Percentiles rank a stretch among this genome's conserved stretches.
Evolutionary conservation across 2,797 vertebrate genomes (phyloP).

Genomic region (Sebastes taczanowskii): DNA sequence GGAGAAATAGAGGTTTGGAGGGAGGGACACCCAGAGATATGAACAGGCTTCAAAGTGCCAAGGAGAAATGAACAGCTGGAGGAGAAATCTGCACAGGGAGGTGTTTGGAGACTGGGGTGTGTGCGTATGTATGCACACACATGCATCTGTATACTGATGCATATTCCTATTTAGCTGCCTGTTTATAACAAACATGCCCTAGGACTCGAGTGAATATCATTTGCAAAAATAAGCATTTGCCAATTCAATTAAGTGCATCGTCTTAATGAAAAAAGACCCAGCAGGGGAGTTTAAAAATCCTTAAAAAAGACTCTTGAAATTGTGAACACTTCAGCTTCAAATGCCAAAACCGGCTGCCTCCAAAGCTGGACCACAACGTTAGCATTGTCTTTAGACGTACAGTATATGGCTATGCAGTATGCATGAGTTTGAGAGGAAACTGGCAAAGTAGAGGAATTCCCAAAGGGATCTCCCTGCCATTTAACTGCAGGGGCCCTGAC

Average conservation of each 20-base stretch:
- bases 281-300: slow-evolving; percentile 23
- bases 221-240: slow-evolving; percentile 73
- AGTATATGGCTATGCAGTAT: slow-evolving; percentile 31
- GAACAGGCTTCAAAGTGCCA: slow-evolving; percentile 78
- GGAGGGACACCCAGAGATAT: slow-evolving; percentile 69
- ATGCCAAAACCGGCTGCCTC: neutral
- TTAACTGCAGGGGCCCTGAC: slow-evolving; percentile 35
- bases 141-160: slow-evolving; percentile 56
- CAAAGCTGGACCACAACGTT: slow-evolving; percentile 25
- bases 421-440: slow-evolving; percentile 44
- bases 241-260: slow-evolving; percentile 69
- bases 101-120: neutral
- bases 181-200: slow-evolving; percentile 70
- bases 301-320: slow-evolving; percentile 6
- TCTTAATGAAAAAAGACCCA: slow-evolving; percentile 53
- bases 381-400: neutral
- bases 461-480: slow-evolving; percentile 20
- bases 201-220: slow-evolving; percentile 63
- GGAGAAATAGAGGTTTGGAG: slow-evolving; percentile 62
- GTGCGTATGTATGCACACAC: slow-evolving; percentile 21
- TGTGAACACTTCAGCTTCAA: neutral
- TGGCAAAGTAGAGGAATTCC: slow-evolving; percentile 31
- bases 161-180: slow-evolving; percentile 58
- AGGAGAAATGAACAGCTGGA: slow-evolving; percentile 79
- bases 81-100: slow-evolving; percentile 68